These are phyloP conservation scores for Sturnus vulgaris DNA, from an alignment of 2,113 vertebrate genomes.

Conservation along the genomic window DNA sequence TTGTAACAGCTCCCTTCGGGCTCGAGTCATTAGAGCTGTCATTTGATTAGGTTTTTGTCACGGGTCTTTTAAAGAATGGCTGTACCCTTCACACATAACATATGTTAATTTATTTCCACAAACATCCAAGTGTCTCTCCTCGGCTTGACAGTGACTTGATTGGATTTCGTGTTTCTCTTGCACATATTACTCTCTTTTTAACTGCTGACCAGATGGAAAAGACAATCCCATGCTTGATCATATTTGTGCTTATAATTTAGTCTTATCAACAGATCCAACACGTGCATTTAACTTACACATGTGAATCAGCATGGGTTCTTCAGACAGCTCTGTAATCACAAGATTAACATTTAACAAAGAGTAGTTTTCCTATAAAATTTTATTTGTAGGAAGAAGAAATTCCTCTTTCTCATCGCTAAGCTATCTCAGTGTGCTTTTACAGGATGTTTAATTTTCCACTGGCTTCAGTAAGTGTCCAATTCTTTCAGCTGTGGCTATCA, in stretches of 20 bases:
- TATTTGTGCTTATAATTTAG: neutral
- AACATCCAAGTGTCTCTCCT: neutral
- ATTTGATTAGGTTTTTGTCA: slow-evolving; percentile 39
- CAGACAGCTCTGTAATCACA: neutral
- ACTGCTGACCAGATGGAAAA: neutral
- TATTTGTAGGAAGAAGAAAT: neutral
- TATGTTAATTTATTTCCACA: slow-evolving; percentile 35
- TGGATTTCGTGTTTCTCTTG: neutral
- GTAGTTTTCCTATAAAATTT: neutral
- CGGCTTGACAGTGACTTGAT: neutral
- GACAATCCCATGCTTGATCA: neutral
- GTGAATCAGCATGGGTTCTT: neutral
- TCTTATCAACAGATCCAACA: neutral
- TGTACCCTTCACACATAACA: neutral
- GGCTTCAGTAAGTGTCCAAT: neutral
- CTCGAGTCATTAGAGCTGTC: slow-evolving; percentile 15
- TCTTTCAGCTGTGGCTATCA: neutral
- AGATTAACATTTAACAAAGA: neutral
- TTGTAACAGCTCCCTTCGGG: slow-evolving; percentile 29
- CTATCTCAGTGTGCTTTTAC: neutral
- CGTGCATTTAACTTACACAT: neutral
- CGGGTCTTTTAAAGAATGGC: neutral
- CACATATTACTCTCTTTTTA: neutral
- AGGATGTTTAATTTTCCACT: neutral
- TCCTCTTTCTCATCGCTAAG: neutral